phyloP scores from a whole-genome alignment of 2,888 invertebrate genomes.

The Stenotaenia linearis region DNA sequence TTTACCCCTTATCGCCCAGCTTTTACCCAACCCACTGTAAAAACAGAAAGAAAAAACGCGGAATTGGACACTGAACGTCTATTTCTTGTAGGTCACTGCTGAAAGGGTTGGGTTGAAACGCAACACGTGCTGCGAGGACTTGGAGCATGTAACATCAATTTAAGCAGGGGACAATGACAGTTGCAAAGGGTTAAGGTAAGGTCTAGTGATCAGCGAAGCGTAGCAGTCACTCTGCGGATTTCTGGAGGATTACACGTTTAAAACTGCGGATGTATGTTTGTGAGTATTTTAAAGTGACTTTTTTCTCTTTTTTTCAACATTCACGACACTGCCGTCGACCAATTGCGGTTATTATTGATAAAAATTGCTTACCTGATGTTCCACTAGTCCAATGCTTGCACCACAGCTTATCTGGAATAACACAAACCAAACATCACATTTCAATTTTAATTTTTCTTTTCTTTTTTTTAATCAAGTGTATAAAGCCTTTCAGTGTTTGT shows the following conservation, averaged over 20 bases:
- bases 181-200: background rate
- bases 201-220: background rate
- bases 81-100: background rate
- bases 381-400: background rate
- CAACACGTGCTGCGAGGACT: slow-evolving; percentile 13
- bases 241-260: background rate
- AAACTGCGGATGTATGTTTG: background rate
- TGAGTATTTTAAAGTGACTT: background rate
- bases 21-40: background rate
- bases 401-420: slow-evolving; percentile 10
- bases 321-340: background rate
- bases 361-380: slow-evolving; percentile 15
- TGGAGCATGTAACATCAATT: slow-evolving; percentile 12
- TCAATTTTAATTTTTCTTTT: background rate
- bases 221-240: background rate
- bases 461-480: background rate
- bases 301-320: background rate
- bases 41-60: background rate
- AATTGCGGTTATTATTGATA: background rate
- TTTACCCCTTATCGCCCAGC: background rate
- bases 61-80: background rate
- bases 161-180: background rate
- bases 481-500: slow-evolving; percentile 16
- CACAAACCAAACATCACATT: background rate
- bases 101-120: slow-evolving; percentile 18